These are phyloP conservation scores for Poecilus cupreus DNA, from an alignment of 2,888 invertebrate species.

Conservation along the genomic window DNA sequence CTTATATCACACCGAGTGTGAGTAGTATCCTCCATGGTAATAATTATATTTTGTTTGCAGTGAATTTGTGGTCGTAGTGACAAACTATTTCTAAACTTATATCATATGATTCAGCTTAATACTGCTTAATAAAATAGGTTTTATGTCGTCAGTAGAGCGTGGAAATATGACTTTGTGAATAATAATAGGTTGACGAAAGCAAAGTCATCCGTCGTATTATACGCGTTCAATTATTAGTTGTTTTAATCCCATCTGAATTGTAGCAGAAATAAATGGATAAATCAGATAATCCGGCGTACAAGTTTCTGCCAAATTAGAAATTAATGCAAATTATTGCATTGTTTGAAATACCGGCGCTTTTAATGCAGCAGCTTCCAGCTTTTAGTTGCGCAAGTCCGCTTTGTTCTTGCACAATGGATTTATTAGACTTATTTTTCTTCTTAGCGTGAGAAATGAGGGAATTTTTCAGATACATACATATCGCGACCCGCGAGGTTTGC, in stretches of 20 bases:
- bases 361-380: conserved; percentile 12
- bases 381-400: not conserved
- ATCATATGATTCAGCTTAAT: too few relatives aligned
- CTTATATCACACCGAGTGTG: too few relatives aligned
- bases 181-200: not conserved
- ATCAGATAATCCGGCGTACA: conserved; percentile 32
- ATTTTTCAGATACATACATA: conserved; percentile 26
- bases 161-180: too few relatives aligned
- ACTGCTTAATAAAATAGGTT: too few relatives aligned
- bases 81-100: too few relatives aligned
- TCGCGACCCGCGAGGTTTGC: not conserved
- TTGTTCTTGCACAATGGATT: conserved; percentile 40
- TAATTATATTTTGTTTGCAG: too few relatives aligned
- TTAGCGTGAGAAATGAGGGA: not conserved
- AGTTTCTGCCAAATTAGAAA: conserved; percentile 55
- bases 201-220: not conserved
- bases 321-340: conserved; percentile 55
- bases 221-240: conserved; percentile 44
- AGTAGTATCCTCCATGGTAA: too few relatives aligned
- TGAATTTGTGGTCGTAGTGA: too few relatives aligned
- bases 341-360: conserved; percentile 17
- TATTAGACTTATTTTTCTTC: conserved; percentile 29
- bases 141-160: too few relatives aligned
- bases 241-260: conserved; percentile 45
- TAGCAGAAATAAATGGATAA: conserved; percentile 40